A percentile compares a stretch with the other conserved stretches of the same genome.
Conservation (phyloP, 2,888 invertebrate species). For the Eristalinus sepulchralis region DNA sequence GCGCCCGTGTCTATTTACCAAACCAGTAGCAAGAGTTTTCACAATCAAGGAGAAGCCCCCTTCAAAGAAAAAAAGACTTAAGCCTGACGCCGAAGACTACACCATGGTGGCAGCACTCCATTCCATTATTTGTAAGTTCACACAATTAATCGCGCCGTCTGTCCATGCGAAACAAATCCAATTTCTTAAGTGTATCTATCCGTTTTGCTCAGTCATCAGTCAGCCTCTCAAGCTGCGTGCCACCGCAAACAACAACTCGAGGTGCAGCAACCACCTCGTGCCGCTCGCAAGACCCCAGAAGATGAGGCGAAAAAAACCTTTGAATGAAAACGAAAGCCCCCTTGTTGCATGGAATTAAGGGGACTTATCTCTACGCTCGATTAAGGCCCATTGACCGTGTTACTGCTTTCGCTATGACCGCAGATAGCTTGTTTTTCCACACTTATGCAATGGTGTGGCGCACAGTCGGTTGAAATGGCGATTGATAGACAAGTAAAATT, state of each 20-base stretch:
- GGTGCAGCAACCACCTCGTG: neutral
- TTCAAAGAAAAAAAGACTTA: neutral
- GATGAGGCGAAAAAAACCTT: neutral
- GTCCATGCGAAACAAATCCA: constrained; percentile 42
- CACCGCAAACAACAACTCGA: neutral
- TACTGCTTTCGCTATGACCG: constrained; percentile 52
- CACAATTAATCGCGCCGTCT: constrained; percentile 48
- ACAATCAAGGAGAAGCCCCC: constrained; percentile 21
- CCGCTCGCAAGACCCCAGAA: constrained; percentile 9
- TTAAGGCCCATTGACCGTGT: constrained; percentile 57
- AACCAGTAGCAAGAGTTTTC: constrained; percentile 34
- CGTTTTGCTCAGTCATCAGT: constrained; percentile 30
- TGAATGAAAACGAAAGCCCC: constrained; percentile 45
- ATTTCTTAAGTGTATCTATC: constrained; percentile 34
- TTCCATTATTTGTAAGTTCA: constrained; percentile 28
- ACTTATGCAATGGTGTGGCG: constrained; percentile 38
- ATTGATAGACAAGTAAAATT: constrained; percentile 41
- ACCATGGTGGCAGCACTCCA: neutral
- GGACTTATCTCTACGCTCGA: constrained; percentile 29
- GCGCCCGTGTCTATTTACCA: constrained; percentile 13
- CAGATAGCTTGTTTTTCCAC: constrained; percentile 3
- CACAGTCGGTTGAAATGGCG: constrained; percentile 4
- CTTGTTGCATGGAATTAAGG: constrained; percentile 38
- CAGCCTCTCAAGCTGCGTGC: constrained; percentile 1
- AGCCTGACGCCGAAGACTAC: constrained; percentile 7